Conservation (phyloP, 2,797 vertebrate species). For the Sebastolobus altivelis region DNA sequence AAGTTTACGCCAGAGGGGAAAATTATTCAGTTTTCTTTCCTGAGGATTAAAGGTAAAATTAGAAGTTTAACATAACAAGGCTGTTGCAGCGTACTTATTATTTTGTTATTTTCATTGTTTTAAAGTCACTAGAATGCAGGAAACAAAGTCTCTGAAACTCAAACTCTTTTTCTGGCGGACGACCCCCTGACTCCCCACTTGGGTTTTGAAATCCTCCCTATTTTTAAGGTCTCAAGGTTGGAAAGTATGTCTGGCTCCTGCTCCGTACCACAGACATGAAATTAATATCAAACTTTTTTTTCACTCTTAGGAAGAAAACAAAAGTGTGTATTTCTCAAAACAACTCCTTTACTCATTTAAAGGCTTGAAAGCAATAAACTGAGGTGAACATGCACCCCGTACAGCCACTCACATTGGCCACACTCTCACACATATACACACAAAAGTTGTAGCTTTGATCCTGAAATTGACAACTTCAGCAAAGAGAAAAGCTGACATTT, state of each 20-base stretch:
- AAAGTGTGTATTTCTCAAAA: not conserved
- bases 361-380: conserved; percentile 10
- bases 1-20: too few species aligned
- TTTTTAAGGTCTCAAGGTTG: too few species aligned
- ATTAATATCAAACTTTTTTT: not conserved
- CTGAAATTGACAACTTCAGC: conserved; percentile 46
- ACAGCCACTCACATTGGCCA: not conserved
- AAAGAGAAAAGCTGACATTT: conserved; percentile 42
- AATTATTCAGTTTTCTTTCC: too few species aligned
- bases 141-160: too few species aligned
- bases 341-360: not conserved
- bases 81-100: too few species aligned
- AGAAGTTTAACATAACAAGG: too few species aligned
- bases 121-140: too few species aligned
- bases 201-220: too few species aligned
- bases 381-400: not conserved
- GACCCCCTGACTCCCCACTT: too few species aligned
- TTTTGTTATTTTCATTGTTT: too few species aligned
- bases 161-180: too few species aligned
- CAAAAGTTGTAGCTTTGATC: conserved; percentile 9
- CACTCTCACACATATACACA: conserved; percentile 7
- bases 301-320: not conserved
- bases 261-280: not conserved
- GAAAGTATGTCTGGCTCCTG: not conserved
- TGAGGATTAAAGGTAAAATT: too few species aligned